These are phyloP conservation scores for Pyxicephalus adspersus DNA, from an alignment of 2,113 vertebrate species.

Conservation along the genomic window DNA sequence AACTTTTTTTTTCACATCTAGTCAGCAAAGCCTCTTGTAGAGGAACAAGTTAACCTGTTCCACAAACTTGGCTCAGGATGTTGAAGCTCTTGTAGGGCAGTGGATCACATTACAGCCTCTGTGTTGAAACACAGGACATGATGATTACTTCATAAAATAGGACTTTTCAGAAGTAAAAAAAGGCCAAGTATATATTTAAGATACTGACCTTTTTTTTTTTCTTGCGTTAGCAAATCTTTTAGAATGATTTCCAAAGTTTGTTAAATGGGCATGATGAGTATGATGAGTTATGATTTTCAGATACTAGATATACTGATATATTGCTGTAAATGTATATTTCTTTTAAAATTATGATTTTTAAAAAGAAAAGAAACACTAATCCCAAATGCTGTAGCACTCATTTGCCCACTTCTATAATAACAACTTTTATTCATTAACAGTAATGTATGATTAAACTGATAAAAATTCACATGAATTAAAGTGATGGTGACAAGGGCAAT, in stretches of 20 bases:
- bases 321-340: too few species aligned
- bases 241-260: background rate
- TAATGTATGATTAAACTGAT: too few species aligned
- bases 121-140: background rate
- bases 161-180: background rate
- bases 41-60: constrained; percentile 42
- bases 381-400: too few species aligned
- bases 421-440: too few species aligned
- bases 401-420: too few species aligned
- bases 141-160: constrained; percentile 17
- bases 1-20: constrained; percentile 1
- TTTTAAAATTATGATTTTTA: too few species aligned
- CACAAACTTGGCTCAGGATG: background rate
- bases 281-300: too few species aligned
- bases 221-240: background rate
- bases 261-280: background rate
- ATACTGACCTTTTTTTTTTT: constrained; percentile 5
- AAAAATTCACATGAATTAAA: too few species aligned
- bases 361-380: too few species aligned
- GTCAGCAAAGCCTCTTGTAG: constrained; percentile 11
- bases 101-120: background rate
- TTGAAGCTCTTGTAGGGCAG: background rate
- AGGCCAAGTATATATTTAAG: background rate
- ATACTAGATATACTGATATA: too few species aligned
- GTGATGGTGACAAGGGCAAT: too few species aligned